A percentile compares a stretch with the other conserved stretches of the same genome.
Evolutionary conservation across 2,888 invertebrate genomes (phyloP).

Genomic region (Eugnorisma glareosa): DNA sequence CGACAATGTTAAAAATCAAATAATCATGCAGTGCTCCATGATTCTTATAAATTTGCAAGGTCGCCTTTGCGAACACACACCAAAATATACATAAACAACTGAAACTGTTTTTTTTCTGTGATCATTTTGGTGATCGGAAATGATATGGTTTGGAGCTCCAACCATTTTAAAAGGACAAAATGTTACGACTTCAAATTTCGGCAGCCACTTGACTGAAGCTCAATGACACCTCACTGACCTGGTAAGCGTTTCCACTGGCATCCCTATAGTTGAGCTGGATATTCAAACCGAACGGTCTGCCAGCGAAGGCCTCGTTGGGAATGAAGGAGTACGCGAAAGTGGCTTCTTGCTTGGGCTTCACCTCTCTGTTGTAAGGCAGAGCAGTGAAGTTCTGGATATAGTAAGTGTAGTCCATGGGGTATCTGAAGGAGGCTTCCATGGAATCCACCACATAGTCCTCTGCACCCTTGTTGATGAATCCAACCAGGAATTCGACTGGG

Average conservation of each 20-base stretch:
- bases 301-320: slow-evolving; percentile 98
- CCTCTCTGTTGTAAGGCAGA: slow-evolving; percentile 95
- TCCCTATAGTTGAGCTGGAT: slow-evolving; percentile 98
- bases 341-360: slow-evolving; percentile 97
- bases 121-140: neutral
- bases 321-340: slow-evolving; percentile 98
- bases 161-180: neutral
- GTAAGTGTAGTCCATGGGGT: slow-evolving; percentile 99
- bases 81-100: neutral
- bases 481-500: slow-evolving; percentile 98
- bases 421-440: slow-evolving; percentile 99
- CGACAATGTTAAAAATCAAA: too few species aligned
- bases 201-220: neutral
- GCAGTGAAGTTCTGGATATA: slow-evolving; percentile 99
- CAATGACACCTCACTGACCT: slow-evolving; percentile 81
- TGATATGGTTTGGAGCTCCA: neutral
- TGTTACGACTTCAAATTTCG: neutral
- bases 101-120: neutral
- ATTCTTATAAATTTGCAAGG: neutral
- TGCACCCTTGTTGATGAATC: slow-evolving; percentile 98
- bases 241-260: slow-evolving; percentile 90
- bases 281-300: slow-evolving; percentile 98
- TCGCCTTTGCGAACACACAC: neutral
- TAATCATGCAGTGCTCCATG: neutral
- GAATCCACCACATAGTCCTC: slow-evolving; percentile 97